These are phyloP conservation scores for Gambusia holbrooki DNA, from an alignment of 2,113 vertebrate genomes.

Conservation along the genomic window DNA sequence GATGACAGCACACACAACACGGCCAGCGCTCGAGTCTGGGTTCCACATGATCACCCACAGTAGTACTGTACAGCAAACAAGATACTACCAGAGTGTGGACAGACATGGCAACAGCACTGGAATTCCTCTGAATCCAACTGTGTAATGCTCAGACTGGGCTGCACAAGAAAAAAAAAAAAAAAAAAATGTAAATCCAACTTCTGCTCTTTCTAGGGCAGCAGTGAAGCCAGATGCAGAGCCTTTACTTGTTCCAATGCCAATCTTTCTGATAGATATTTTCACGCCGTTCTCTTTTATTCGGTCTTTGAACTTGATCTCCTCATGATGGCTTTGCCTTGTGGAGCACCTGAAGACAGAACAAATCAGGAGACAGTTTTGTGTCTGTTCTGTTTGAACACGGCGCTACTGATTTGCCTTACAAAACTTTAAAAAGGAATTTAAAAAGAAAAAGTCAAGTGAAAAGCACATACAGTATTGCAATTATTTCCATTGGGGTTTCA, in stretches of 20 bases:
- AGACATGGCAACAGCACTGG: constrained; percentile 39
- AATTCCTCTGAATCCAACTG: constrained; percentile 18
- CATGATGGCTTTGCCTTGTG: not conserved
- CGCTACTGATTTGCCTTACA: too few species aligned
- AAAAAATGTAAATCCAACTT: not conserved
- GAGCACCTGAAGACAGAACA: not conserved
- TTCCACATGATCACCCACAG: constrained; percentile 67
- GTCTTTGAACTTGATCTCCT: not conserved
- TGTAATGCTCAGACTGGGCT: constrained; percentile 9
- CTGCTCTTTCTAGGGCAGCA: not conserved
- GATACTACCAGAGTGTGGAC: constrained; percentile 43
- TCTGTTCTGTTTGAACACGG: not conserved
- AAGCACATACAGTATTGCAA: not conserved
- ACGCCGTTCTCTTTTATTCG: not conserved
- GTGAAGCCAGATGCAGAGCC: not conserved
- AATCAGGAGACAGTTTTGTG: not conserved
- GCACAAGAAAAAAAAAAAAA: not conserved
- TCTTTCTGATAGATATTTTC: not conserved
- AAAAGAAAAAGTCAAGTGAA: too few species aligned
- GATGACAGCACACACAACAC: constrained; percentile 71
- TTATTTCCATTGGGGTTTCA: not conserved
- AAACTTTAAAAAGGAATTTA: too few species aligned
- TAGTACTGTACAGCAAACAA: constrained; percentile 58
- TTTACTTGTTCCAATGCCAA: not conserved
- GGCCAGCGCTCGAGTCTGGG: constrained; percentile 53